Percentiles rank a stretch among this genome's conserved stretches.
phyloP scores from a whole-genome alignment of 2,888 invertebrate species.

The Parnassius orleans region DNA sequence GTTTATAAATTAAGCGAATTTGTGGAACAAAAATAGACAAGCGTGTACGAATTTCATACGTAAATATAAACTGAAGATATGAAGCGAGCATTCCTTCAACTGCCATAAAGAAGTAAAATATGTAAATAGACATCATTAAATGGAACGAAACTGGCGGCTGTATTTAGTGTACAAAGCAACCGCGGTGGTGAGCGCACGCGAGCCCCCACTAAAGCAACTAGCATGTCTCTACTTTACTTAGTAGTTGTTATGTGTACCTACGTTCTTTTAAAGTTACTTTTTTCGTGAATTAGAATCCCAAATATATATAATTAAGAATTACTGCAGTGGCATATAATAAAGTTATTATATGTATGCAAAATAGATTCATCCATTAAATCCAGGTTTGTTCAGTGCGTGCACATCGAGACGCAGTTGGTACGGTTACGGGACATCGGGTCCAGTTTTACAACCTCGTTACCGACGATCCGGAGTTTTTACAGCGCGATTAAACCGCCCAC shows the following conservation, averaged over 20 bases:
- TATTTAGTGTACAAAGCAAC: conserved; percentile 32
- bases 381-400: conserved; percentile 39
- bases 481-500: conserved; percentile 64
- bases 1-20: too few species aligned
- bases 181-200: conserved; percentile 29
- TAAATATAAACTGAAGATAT: conserved; percentile 36
- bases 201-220: conserved; percentile 32
- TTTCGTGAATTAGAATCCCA: background rate
- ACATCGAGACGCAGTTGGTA: conserved; percentile 47
- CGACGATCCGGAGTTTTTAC: conserved; percentile 68
- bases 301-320: background rate
- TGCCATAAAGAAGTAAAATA: conserved; percentile 41
- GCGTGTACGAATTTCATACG: conserved; percentile 31
- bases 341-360: conserved; percentile 5
- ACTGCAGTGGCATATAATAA: background rate
- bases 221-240: conserved; percentile 9
- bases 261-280: conserved; percentile 7
- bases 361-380: background rate
- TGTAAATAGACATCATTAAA: conserved; percentile 39
- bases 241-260: conserved; percentile 6
- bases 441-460: conserved; percentile 68
- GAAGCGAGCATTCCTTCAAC: conserved; percentile 35
- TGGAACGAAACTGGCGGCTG: conserved; percentile 36
- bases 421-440: conserved; percentile 51
- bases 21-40: background rate